Percentiles rank a stretch among this genome's conserved stretches.
Evolutionary conservation across 1,140 invertebrate species (phyloP).

Genomic region (Drosophila prosaltans): DNA sequence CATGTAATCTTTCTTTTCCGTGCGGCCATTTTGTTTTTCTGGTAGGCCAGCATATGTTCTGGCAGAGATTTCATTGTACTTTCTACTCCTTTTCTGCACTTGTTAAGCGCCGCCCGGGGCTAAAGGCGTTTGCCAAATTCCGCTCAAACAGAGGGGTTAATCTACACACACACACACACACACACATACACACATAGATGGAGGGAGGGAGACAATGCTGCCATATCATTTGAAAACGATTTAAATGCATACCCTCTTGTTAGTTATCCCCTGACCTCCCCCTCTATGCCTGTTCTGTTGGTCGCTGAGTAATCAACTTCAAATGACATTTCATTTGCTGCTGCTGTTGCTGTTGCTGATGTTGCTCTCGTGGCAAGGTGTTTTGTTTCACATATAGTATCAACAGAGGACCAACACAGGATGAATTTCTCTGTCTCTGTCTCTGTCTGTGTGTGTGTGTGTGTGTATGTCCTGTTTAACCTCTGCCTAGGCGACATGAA

Average conservation of each 20-base stretch:
- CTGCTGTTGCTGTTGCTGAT: neutral
- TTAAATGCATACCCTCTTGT: constrained; percentile 32
- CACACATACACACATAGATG: neutral
- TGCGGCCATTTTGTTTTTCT: constrained; percentile 45
- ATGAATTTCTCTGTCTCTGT: constrained; percentile 21
- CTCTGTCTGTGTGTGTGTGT: neutral
- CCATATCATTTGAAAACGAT: constrained; percentile 54
- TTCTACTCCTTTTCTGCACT: constrained; percentile 26
- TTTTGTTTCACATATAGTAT: constrained; percentile 57
- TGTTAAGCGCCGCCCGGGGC: constrained; percentile 46
- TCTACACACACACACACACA: neutral
- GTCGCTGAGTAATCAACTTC: constrained; percentile 38
- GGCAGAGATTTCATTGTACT: constrained; percentile 1
- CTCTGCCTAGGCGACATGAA: constrained; percentile 29
- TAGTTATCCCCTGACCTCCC: neutral
- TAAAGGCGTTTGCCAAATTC: constrained; percentile 21
- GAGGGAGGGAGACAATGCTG: constrained; percentile 1
- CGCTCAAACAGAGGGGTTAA: constrained; percentile 19
- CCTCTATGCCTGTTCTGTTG: neutral
- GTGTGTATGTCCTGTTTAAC: constrained; percentile 36
- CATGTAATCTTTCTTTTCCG: neutral
- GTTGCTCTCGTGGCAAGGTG: constrained; percentile 43
- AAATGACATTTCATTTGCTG: constrained; percentile 48
- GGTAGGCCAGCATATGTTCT: constrained; percentile 41
- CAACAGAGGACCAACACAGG: constrained; percentile 36